Evolutionary conservation across 2,113 vertebrate species (phyloP).

Genomic region (Protobothrops flavoviridis): DNA sequence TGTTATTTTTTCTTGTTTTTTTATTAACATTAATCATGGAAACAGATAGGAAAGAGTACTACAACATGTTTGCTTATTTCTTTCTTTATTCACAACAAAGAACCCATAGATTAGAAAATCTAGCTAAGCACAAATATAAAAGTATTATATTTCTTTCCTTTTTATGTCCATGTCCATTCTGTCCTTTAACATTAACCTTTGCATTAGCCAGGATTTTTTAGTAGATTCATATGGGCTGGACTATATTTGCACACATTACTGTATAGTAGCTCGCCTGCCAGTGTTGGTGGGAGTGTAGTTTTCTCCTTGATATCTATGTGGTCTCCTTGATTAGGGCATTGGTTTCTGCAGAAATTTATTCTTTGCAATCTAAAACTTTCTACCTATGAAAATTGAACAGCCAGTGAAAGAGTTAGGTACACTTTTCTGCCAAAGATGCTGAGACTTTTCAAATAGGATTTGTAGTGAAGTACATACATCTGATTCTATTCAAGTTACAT

Average conservation of each 20-base stretch:
- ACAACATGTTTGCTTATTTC: neutral
- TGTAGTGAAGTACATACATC: neutral
- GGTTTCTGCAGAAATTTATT: neutral
- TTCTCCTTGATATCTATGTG: neutral
- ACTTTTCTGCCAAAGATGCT: neutral
- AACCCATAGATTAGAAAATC: neutral
- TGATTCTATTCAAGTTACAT: neutral
- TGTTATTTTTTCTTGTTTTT: neutral
- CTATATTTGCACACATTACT: neutral
- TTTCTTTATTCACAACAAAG: neutral
- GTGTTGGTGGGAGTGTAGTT: neutral
- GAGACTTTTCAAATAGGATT: neutral
- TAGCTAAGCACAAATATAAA: neutral
- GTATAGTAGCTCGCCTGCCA: neutral
- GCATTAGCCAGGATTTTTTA: neutral
- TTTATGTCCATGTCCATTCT: neutral
- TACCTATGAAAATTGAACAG: neutral
- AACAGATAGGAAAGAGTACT: neutral
- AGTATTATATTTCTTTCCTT: neutral
- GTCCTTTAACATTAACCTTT: neutral
- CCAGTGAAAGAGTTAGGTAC: neutral
- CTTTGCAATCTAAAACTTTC: neutral
- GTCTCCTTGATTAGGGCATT: neutral
- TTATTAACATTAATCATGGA: neutral
- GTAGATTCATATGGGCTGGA: neutral